Conservation (phyloP, 1,140 invertebrate species). For the Brachionus sp. region DNA sequence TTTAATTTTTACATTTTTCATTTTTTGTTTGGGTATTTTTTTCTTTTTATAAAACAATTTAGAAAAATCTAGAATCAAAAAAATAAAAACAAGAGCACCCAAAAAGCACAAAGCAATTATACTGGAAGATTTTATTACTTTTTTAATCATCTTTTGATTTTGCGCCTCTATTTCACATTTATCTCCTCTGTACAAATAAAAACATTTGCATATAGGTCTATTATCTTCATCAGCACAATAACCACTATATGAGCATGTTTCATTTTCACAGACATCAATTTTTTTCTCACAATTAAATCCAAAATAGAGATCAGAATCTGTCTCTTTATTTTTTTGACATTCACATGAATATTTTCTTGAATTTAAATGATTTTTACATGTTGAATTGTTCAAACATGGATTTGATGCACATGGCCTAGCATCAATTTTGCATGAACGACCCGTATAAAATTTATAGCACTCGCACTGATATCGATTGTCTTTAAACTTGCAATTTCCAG, state of each 20-base stretch:
- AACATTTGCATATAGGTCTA: not conserved
- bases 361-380: constrained; percentile 57
- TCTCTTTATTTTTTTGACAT: constrained; percentile 72
- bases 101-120: not conserved
- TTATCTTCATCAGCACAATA: not conserved
- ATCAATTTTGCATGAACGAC: not conserved
- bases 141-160: not conserved
- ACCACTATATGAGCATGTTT: not conserved
- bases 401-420: not conserved
- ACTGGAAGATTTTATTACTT: not conserved
- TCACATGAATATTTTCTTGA: constrained; percentile 64
- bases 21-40: too few relatives aligned
- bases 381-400: constrained; percentile 2
- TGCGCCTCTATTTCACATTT: not conserved
- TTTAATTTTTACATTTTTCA: too few relatives aligned
- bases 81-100: not conserved
- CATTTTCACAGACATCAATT: not conserved
- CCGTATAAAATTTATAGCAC: not conserved
- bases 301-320: not conserved
- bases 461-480: not conserved
- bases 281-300: not conserved
- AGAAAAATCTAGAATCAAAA: not conserved
- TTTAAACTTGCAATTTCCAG: not conserved
- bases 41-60: not conserved
- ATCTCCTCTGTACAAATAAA: not conserved